Conservation (phyloP, 2,797 vertebrate genomes). For the Sphenopsis melanotis region DNA sequence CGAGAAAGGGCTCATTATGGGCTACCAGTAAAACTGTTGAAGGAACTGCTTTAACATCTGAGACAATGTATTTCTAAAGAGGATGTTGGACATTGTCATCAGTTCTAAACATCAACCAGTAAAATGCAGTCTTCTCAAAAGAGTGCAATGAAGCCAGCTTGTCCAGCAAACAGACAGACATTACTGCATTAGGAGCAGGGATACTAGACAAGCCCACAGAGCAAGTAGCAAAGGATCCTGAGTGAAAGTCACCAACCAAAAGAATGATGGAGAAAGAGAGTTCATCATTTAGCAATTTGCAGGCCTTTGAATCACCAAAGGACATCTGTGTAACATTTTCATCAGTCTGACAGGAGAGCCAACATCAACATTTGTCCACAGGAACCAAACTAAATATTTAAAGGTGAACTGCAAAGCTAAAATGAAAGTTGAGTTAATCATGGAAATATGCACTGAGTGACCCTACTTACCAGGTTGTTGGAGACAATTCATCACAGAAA, state of each 20-base stretch:
- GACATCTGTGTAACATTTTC: slow-evolving; percentile 71
- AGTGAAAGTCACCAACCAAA: slow-evolving; percentile 20
- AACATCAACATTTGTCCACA: slow-evolving; percentile 67
- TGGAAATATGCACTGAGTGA: slow-evolving; percentile 63
- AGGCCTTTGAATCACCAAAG: slow-evolving; percentile 53
- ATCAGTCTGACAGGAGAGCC: slow-evolving; percentile 59
- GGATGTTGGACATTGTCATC: not conserved
- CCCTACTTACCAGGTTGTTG: slow-evolving; percentile 46
- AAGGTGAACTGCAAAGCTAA: slow-evolving; percentile 64
- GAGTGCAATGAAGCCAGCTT: not conserved
- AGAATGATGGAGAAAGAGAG: slow-evolving; percentile 38
- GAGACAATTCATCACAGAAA: slow-evolving; percentile 53
- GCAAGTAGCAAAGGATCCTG: not conserved
- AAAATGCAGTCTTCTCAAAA: not conserved
- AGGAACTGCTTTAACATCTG: not conserved
- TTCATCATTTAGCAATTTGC: slow-evolving; percentile 60
- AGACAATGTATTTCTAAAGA: not conserved
- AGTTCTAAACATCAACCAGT: not conserved
- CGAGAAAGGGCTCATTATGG: not conserved
- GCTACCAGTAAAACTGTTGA: not conserved
- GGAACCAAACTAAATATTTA: slow-evolving; percentile 71
- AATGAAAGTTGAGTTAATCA: slow-evolving; percentile 66
- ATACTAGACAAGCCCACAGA: not conserved
- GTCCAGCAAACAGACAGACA: not conserved
- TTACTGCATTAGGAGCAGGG: not conserved